Evolutionary conservation across 1,140 invertebrate genomes (phyloP).

Genomic region (Trichonephila clavipes): DNA sequence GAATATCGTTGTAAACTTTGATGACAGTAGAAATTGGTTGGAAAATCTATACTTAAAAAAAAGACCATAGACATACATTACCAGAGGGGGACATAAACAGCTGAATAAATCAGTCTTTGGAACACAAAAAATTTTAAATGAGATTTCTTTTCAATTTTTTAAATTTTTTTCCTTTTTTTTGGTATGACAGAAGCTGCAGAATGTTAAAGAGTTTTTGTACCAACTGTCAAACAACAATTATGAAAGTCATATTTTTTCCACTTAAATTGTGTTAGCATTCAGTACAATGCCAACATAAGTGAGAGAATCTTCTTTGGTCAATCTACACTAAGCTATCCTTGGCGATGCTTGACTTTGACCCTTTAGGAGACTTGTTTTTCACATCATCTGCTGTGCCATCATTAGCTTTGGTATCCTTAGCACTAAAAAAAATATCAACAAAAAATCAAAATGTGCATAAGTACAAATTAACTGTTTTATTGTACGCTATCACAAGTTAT

Average conservation of each 20-base stretch:
- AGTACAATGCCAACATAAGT: conserved; percentile 36
- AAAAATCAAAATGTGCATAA: background rate
- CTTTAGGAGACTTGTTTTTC: conserved; percentile 77
- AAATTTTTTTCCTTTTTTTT: conserved; percentile 26
- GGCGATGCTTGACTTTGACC: conserved; percentile 78
- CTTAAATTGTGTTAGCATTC: conserved; percentile 62
- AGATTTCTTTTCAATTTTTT: background rate
- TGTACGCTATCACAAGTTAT: background rate
- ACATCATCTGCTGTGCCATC: conserved; percentile 71
- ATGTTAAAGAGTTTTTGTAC: conserved; percentile 63
- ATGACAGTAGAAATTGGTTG: conserved; percentile 41
- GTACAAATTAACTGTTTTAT: background rate
- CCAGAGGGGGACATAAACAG: conserved; percentile 40
- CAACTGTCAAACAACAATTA: conserved; percentile 72
- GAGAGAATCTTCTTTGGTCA: conserved; percentile 63
- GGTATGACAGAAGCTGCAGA: conserved; percentile 67
- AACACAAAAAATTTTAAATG: conserved; percentile 45
- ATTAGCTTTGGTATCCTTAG: conserved; percentile 74
- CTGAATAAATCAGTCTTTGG: conserved; percentile 59
- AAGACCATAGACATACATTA: conserved; percentile 39
- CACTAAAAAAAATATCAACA: conserved; percentile 52
- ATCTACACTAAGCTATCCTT: conserved; percentile 77
- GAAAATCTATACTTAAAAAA: conserved; percentile 26
- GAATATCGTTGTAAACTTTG: conserved; percentile 27
- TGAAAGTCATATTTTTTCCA: conserved; percentile 66